Conservation (phyloP, 2,113 vertebrate species). For the Thymallus thymallus region DNA sequence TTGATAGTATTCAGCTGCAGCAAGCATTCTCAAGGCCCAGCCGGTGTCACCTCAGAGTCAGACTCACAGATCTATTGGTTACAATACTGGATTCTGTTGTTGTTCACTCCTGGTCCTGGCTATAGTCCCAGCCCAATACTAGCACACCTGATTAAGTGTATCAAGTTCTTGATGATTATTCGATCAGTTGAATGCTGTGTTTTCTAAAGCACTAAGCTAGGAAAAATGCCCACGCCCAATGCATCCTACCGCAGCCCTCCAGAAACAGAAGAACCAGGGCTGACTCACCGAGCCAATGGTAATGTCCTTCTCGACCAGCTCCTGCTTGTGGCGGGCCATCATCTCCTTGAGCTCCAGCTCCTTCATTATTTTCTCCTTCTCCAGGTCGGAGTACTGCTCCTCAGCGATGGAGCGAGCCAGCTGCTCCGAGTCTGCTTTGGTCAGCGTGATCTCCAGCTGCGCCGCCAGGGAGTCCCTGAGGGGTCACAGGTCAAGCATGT, state of each 20-base stretch:
- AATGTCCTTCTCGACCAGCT: constrained; percentile 91
- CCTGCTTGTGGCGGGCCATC: constrained; percentile 97
- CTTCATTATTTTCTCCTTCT: constrained; percentile 99
- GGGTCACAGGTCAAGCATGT: background rate
- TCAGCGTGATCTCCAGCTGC: constrained; percentile 95
- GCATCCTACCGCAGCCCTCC: no score
- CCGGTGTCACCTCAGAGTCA: background rate
- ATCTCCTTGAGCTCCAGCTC: constrained; percentile 98
- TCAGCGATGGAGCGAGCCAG: constrained; percentile 97
- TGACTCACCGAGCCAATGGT: constrained; percentile 88
- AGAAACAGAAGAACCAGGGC: background rate
- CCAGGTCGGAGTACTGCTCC: constrained; percentile 96
- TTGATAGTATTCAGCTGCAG: no score
- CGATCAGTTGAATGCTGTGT: background rate
- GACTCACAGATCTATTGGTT: background rate
- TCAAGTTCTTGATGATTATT: no score
- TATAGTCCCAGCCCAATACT: no score
- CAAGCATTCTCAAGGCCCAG: no score
- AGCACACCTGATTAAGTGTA: no score
- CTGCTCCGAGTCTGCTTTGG: constrained; percentile 96
- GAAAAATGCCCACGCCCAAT: no score
- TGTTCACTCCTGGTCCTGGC: no score
- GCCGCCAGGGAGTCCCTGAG: constrained; percentile 93
- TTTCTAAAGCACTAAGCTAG: background rate
- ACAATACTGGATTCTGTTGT: no score